A percentile compares a stretch with the other conserved stretches of the same genome.
phyloP scores from a whole-genome alignment of 2,113 vertebrate genomes.

The Climacteris rufus region DNA sequence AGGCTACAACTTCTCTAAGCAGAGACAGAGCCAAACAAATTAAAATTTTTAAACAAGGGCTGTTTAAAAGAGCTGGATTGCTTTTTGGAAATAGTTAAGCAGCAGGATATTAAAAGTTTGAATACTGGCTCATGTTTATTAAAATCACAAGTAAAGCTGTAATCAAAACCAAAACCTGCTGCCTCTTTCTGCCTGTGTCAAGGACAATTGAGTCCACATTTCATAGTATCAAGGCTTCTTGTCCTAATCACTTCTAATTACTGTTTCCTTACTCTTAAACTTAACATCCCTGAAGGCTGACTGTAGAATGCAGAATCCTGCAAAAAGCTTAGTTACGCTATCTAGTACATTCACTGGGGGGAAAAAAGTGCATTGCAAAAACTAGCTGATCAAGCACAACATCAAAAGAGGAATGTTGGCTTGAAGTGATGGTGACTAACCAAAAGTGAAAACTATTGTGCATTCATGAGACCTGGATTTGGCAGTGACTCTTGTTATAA shows the following conservation, averaged over 20 bases:
- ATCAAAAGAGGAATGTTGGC: conserved; percentile 55
- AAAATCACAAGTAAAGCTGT: conserved; percentile 74
- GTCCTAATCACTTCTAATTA: conserved; percentile 74
- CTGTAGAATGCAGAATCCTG: conserved; percentile 25
- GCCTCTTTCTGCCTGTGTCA: conserved; percentile 55
- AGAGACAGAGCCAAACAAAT: conserved; percentile 75
- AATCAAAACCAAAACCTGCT: conserved; percentile 80
- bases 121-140: conserved; percentile 79
- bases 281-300: conserved; percentile 63
- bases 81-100: conserved; percentile 80
- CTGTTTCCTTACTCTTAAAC: conserved; percentile 67
- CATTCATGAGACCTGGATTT: conserved; percentile 51
- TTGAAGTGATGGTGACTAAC: conserved; percentile 64
- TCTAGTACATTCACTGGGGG: background rate
- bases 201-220: conserved; percentile 66
- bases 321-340: conserved; percentile 28
- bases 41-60: conserved; percentile 76
- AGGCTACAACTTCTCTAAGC: conserved; percentile 73
- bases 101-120: conserved; percentile 83
- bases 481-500: background rate
- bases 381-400: conserved; percentile 63
- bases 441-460: conserved; percentile 64
- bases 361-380: conserved; percentile 29
- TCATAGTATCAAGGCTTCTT: conserved; percentile 57
- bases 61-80: conserved; percentile 72